A percentile compares a stretch with the other conserved stretches of the same genome.
These are phyloP conservation scores for Dinomys branickii DNA, from an alignment of 2,113 vertebrate genomes.

Conservation along the genomic window DNA sequence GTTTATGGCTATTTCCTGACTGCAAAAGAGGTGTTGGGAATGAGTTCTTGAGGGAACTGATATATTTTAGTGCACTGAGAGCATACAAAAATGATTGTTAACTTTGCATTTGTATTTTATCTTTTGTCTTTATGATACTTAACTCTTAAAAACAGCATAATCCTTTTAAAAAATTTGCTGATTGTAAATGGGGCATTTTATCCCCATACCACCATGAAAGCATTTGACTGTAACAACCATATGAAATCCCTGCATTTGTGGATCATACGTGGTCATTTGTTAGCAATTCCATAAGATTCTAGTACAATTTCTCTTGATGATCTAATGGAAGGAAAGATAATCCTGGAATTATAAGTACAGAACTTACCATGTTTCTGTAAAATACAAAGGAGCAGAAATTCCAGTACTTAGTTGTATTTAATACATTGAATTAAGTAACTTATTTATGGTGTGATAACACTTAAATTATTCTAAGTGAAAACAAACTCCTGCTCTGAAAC, in stretches of 20 bases:
- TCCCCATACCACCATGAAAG: not conserved
- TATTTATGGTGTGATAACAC: conserved; percentile 1
- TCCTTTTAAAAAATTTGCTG: not conserved
- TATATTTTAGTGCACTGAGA: not conserved
- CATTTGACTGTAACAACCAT: not conserved
- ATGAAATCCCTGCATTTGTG: not conserved
- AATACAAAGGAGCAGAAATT: not conserved
- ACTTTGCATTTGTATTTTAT: conserved; percentile 34
- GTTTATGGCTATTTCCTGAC: not conserved
- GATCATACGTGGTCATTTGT: not conserved
- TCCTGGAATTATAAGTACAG: conserved; percentile 12
- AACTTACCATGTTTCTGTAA: conserved; percentile 18
- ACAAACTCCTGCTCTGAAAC: not conserved
- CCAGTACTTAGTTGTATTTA: conserved; percentile 13
- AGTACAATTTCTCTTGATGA: not conserved
- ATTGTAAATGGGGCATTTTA: not conserved
- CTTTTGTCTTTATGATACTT: conserved; percentile 20
- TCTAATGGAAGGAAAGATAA: conserved; percentile 16
- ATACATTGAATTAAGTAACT: conserved; percentile 52
- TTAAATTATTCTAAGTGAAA: conserved; percentile 36
- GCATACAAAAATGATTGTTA: not conserved
- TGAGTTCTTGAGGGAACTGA: not conserved
- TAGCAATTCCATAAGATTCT: not conserved
- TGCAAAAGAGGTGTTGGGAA: not conserved
- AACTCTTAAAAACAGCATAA: not conserved